phyloP scores from a whole-genome alignment of 30 jellyfish, hydroid and myxozoan species.

The Pelagia noctiluca region DNA sequence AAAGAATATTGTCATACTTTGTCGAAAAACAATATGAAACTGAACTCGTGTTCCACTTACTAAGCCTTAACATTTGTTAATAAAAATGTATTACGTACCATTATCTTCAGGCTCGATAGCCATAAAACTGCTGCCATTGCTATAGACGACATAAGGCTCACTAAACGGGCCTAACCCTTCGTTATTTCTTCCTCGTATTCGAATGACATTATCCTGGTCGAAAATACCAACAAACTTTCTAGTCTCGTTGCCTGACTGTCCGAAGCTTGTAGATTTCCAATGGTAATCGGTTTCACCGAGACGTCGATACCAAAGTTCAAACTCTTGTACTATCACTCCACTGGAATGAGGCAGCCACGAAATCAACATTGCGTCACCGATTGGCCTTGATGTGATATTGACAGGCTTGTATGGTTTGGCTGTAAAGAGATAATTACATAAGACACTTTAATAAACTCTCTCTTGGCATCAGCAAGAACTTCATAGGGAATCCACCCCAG shows the following conservation, averaged over 20 bases:
- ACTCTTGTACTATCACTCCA: slow-evolving; percentile 82
- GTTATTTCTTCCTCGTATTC: slow-evolving; percentile 78
- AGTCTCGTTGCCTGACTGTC: slow-evolving; percentile 69
- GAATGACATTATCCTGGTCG: slow-evolving; percentile 49
- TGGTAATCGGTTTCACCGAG: slow-evolving; percentile 65
- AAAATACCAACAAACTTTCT: slow-evolving; percentile 49
- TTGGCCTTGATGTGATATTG: slow-evolving; percentile 41
- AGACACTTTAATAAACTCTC: background rate
- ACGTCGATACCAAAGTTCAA: slow-evolving; percentile 94
- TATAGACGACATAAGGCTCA: slow-evolving; percentile 49
- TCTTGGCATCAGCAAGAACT: background rate
- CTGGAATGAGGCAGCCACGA: slow-evolving; percentile 76
- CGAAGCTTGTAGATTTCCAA: slow-evolving; percentile 58
- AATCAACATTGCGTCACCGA: slow-evolving; percentile 39
- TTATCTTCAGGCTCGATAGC: background rate
- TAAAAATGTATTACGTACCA: slow-evolving; percentile 18
- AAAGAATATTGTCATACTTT: too few species aligned
- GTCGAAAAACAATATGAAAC: too few species aligned
- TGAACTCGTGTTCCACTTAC: too few species aligned
- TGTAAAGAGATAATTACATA: slow-evolving; percentile 12
- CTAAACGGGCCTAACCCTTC: slow-evolving; percentile 90
- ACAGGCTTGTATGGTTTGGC: slow-evolving; percentile 94
- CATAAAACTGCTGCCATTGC: slow-evolving; percentile 41
- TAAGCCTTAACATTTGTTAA: background rate
- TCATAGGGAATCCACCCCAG: too few species aligned